Evolutionary conservation across 2,797 vertebrate species (phyloP).

Genomic region (Gambelia wislizenii): DNA sequence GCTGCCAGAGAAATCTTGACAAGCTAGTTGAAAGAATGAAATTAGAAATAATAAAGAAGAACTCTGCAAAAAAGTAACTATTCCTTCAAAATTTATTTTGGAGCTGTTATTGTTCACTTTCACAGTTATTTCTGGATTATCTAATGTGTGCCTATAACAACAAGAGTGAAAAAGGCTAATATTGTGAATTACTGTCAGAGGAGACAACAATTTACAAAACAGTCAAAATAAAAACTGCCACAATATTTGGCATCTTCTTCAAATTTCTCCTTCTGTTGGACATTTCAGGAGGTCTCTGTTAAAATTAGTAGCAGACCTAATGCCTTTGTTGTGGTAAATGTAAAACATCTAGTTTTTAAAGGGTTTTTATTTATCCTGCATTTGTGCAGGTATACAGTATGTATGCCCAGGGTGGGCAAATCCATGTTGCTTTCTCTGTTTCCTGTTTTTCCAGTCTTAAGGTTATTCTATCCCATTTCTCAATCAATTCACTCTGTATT

Average conservation of each 20-base stretch:
- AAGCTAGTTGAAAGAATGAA: conserved; percentile 72
- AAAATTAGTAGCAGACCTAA: conserved; percentile 60
- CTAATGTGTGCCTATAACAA: conserved; percentile 68
- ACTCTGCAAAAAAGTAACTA: conserved; percentile 68
- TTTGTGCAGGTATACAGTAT: too few species aligned
- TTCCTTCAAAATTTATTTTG: conserved; percentile 77
- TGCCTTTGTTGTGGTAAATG: conserved; percentile 51
- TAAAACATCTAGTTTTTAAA: conserved; percentile 37
- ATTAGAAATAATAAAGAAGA: not conserved
- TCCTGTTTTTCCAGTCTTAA: too few species aligned
- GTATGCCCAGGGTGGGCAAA: too few species aligned
- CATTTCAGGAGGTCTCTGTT: conserved; percentile 55
- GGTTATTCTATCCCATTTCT: too few species aligned
- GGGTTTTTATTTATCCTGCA: too few species aligned
- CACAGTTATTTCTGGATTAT: conserved; percentile 75
- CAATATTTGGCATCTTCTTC: conserved; percentile 60
- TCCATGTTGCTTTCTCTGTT: too few species aligned
- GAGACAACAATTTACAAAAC: conserved; percentile 67
- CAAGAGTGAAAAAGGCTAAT: conserved; percentile 51
- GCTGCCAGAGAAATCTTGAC: conserved; percentile 60
- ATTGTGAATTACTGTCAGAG: conserved; percentile 66
- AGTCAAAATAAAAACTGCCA: conserved; percentile 44
- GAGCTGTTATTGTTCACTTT: conserved; percentile 13
- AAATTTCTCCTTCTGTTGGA: conserved; percentile 56
- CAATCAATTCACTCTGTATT: too few species aligned